A percentile compares a stretch with the other conserved stretches of the same genome.
These are phyloP conservation scores for Choloepus didactylus DNA, from an alignment of 2,797 vertebrate genomes.

Conservation along the genomic window DNA sequence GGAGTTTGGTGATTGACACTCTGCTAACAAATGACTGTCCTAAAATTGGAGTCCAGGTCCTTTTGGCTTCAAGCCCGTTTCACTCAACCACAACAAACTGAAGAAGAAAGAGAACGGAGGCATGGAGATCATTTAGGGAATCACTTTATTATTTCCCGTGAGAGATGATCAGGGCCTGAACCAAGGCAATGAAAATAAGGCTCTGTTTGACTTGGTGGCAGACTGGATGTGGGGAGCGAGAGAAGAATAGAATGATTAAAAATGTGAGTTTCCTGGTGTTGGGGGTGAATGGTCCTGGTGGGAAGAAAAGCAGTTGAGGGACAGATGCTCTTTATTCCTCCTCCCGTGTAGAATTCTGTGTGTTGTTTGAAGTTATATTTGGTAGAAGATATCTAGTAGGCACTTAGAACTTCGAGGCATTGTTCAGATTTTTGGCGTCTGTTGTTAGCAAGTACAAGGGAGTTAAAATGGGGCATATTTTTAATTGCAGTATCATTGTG, in stretches of 20 bases:
- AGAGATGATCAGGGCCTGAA: neutral
- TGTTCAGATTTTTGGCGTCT: conserved; percentile 30
- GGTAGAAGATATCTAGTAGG: neutral
- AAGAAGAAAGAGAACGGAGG: neutral
- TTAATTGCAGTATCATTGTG: neutral
- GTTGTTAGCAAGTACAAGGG: neutral
- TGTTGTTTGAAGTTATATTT: neutral
- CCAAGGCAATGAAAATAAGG: neutral
- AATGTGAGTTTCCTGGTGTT: neutral
- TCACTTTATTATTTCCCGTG: neutral
- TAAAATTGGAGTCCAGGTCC: conserved; percentile 11
- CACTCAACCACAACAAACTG: neutral
- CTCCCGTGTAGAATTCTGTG: neutral
- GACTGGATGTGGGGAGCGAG: neutral
- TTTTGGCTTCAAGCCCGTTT: conserved; percentile 44
- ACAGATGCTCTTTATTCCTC: neutral
- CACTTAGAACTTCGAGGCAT: conserved; percentile 8
- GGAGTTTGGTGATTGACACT: neutral
- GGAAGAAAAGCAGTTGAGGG: neutral
- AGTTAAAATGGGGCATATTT: neutral
- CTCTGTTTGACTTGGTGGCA: neutral
- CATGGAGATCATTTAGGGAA: neutral
- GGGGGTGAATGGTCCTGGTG: neutral
- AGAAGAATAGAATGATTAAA: neutral
- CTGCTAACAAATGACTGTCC: neutral